Percentiles rank a stretch among this genome's conserved stretches.
These are phyloP conservation scores for Promerops cafer DNA, from an alignment of 2,113 vertebrate species.

Conservation along the genomic window DNA sequence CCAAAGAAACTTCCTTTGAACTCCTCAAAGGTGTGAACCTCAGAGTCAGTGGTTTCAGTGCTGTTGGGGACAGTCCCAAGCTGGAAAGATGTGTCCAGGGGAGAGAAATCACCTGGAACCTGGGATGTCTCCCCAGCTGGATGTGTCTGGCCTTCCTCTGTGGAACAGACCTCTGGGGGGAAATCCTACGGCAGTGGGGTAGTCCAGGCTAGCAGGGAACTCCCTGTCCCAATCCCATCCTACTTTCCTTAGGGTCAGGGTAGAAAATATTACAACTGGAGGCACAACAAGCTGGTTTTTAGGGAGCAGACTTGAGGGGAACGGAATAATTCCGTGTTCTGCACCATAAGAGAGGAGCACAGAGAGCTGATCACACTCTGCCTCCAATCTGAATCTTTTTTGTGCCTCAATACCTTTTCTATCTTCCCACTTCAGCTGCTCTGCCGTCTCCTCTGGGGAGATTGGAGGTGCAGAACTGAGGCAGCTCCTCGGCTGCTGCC, in stretches of 20 bases:
- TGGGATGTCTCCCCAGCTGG: neutral
- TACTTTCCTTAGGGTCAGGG: neutral
- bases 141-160: neutral
- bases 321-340: neutral
- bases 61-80: neutral
- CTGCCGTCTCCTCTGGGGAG: neutral
- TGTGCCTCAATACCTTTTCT: neutral
- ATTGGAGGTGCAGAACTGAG: neutral
- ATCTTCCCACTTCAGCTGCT: neutral
- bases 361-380: neutral
- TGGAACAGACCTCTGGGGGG: neutral
- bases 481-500: neutral
- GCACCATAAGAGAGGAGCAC: neutral
- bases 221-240: neutral
- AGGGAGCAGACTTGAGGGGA: neutral
- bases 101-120: neutral
- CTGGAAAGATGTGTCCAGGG: neutral
- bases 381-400: neutral
- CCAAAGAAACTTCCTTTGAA: neutral
- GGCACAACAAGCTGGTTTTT: neutral
- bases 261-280: neutral
- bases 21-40: accelerated
- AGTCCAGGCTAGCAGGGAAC: neutral
- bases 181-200: neutral
- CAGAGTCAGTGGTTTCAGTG: neutral